Conservation (phyloP, 2,113 vertebrate species). For the Corythornis vintsioides region DNA sequence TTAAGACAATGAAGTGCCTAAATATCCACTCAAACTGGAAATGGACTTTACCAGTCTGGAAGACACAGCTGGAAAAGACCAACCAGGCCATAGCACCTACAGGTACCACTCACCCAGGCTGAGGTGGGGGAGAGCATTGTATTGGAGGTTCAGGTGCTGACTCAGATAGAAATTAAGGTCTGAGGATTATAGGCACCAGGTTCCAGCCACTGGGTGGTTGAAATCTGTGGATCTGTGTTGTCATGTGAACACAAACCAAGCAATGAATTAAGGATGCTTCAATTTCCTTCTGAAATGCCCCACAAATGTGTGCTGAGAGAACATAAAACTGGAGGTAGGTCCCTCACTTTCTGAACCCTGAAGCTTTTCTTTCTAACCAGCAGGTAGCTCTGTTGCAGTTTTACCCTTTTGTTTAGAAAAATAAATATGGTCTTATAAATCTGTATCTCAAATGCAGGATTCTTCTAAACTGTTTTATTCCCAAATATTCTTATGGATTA, state of each 20-base stretch:
- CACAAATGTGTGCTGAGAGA: background rate
- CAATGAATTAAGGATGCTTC: background rate
- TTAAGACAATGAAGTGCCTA: background rate
- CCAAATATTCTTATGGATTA: background rate
- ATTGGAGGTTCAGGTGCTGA: background rate
- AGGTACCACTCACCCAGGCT: background rate
- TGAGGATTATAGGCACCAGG: background rate
- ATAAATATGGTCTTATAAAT: background rate
- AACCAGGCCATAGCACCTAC: background rate
- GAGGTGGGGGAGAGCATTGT: background rate
- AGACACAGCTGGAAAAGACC: background rate
- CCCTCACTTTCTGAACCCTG: background rate
- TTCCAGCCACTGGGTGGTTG: background rate
- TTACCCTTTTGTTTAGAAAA: background rate
- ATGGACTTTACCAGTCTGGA: background rate
- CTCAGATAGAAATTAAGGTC: background rate
- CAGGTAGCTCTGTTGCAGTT: background rate
- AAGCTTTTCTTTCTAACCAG: background rate
- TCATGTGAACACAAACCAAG: background rate
- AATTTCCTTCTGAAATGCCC: background rate
- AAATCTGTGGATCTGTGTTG: background rate
- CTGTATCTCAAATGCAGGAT: background rate
- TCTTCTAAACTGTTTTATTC: background rate
- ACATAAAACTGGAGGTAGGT: background rate
- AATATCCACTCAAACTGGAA: background rate